Evolutionary conservation across 2,113 vertebrate genomes (phyloP).

Genomic region (Gallinago undulata): DNA sequence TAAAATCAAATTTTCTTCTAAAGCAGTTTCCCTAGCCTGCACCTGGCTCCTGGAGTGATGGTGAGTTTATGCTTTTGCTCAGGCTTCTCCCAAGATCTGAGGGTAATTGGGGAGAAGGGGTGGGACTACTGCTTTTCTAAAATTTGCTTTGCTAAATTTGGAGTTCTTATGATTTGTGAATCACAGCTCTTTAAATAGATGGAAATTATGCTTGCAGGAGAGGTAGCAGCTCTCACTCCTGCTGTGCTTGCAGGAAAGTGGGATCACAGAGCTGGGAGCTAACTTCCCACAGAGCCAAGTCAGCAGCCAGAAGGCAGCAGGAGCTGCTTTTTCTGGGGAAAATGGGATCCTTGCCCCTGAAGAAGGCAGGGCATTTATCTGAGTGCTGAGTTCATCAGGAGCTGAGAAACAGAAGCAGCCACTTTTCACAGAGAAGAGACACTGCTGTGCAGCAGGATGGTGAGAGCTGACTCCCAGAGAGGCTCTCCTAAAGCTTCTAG

Average conservation of each 20-base stretch:
- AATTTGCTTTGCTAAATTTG: not conserved
- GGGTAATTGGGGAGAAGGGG: not conserved
- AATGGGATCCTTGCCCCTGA: not conserved
- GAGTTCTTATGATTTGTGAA: not conserved
- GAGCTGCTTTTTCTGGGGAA: not conserved
- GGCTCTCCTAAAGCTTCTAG: not conserved
- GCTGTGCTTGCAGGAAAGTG: not conserved
- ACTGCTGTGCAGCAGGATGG: not conserved
- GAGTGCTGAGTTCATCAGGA: not conserved
- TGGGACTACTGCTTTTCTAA: not conserved
- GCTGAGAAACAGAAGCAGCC: not conserved
- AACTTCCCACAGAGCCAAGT: not conserved
- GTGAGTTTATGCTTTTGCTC: not conserved
- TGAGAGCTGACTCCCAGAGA: not conserved
- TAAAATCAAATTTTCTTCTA: not conserved
- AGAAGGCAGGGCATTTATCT: not conserved
- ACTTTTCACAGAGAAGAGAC: not conserved
- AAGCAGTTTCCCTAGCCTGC: not conserved
- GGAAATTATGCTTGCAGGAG: not conserved
- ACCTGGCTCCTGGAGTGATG: not conserved
- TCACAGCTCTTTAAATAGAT: slow-evolving; percentile 1
- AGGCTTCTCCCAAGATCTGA: not conserved
- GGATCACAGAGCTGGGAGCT: not conserved
- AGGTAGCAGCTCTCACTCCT: not conserved
- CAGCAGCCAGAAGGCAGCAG: not conserved